Percentiles rank a stretch among this genome's conserved stretches.
These are phyloP conservation scores for Pseudopipra pipra DNA, from an alignment of 2,113 vertebrate genomes.

Conservation along the genomic window DNA sequence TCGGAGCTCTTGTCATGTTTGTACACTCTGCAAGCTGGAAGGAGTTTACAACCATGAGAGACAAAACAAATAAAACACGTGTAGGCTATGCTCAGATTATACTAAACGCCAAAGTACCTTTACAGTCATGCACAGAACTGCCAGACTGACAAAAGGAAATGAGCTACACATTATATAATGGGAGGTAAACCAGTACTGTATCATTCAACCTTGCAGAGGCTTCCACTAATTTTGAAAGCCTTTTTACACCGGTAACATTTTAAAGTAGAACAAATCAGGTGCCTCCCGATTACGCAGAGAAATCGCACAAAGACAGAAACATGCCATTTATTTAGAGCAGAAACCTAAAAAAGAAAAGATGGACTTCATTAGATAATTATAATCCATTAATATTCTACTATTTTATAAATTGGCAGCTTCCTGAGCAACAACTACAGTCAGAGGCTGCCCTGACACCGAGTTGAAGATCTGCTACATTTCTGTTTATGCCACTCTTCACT, in stretches of 20 bases:
- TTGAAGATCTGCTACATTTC: neutral
- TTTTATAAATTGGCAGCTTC: neutral
- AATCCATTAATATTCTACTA: neutral
- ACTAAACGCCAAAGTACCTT: constrained; percentile 10
- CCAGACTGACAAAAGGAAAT: neutral
- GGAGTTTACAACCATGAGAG: neutral
- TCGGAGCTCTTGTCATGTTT: neutral
- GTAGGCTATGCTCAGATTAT: neutral
- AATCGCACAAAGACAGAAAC: neutral
- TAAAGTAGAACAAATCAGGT: neutral
- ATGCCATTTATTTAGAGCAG: neutral
- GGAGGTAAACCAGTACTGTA: neutral
- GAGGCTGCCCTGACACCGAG: neutral
- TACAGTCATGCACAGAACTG: neutral
- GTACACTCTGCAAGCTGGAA: neutral
- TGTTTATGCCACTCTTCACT: neutral
- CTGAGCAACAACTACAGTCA: neutral
- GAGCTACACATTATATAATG: neutral
- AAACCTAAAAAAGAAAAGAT: neutral
- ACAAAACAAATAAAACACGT: neutral
- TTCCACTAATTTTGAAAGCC: neutral
- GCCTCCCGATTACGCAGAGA: neutral
- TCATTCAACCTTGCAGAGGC: neutral
- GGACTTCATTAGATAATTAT: neutral
- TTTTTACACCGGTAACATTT: neutral